phyloP scores from a whole-genome alignment of 2,797 vertebrate species.

The Numenius phaeopus region DNA sequence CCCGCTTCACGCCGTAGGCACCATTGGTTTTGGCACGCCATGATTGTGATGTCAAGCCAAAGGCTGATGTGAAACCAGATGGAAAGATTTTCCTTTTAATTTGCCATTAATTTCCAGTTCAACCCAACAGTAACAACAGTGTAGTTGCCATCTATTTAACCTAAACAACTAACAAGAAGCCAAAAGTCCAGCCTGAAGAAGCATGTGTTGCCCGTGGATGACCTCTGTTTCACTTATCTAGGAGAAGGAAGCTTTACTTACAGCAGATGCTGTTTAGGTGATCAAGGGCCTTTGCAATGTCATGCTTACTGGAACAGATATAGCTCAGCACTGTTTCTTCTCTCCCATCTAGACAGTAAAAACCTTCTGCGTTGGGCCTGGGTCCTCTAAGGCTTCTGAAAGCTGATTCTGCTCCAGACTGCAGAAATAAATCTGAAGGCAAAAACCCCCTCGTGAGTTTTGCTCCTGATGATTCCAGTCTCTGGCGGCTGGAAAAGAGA shows the following conservation, averaged over 20 bases:
- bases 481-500: background rate
- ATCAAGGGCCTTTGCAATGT: background rate
- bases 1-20: fast-evolving
- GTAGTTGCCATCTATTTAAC: background rate
- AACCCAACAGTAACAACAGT: background rate
- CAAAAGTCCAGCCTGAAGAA: background rate
- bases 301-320: background rate
- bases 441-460: background rate
- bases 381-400: background rate
- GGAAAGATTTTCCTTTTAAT: background rate
- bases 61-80: background rate
- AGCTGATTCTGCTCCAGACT: background rate
- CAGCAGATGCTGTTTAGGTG: background rate
- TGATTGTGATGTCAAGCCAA: background rate
- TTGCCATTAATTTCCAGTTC: background rate
- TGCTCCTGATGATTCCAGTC: background rate
- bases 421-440: background rate
- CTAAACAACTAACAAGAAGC: background rate
- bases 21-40: fast-evolving
- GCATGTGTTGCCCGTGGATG: background rate
- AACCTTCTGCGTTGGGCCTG: background rate
- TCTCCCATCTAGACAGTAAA: background rate
- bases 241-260: background rate
- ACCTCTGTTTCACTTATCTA: background rate
- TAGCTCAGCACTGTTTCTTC: background rate